Conservation (phyloP, 2,113 vertebrate genomes). For the Equus przewalskii region DNA sequence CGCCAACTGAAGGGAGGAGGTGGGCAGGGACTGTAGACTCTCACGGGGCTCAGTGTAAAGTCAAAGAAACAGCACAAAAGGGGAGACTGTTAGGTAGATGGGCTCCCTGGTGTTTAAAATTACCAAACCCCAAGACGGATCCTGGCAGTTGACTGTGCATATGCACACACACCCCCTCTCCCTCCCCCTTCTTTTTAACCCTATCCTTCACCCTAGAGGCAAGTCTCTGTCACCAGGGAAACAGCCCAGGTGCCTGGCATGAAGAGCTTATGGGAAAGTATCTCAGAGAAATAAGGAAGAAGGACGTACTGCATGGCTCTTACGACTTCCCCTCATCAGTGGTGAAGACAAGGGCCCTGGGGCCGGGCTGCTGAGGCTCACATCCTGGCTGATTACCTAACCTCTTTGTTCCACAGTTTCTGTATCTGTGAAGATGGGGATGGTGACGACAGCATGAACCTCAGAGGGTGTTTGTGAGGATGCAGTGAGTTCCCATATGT, state of each 20-base stretch:
- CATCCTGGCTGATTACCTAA: too few species aligned
- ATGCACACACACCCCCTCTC: too few species aligned
- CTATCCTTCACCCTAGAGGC: not conserved
- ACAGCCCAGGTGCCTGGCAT: not conserved
- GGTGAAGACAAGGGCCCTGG: not conserved
- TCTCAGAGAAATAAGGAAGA: not conserved
- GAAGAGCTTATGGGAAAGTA: not conserved
- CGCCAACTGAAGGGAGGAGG: not conserved
- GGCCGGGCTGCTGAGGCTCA: not conserved
- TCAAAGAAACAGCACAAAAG: not conserved
- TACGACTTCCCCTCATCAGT: fast-evolving
- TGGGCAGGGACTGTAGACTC: not conserved
- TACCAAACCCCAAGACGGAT: not conserved
- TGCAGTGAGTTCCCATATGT: fast-evolving
- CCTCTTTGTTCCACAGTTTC: not conserved
- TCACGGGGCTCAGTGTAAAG: not conserved
- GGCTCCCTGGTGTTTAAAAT: not conserved
- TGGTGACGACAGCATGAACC: not conserved
- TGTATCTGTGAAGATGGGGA: not conserved
- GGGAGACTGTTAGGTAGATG: not conserved
- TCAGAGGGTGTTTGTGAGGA: not conserved
- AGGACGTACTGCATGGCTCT: fast-evolving
- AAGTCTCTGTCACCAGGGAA: not conserved
- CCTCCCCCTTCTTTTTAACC: not conserved
- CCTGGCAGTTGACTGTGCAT: not conserved